Conservation (phyloP, 1,140 invertebrate species). For the Tetragonula clypearis region DNA sequence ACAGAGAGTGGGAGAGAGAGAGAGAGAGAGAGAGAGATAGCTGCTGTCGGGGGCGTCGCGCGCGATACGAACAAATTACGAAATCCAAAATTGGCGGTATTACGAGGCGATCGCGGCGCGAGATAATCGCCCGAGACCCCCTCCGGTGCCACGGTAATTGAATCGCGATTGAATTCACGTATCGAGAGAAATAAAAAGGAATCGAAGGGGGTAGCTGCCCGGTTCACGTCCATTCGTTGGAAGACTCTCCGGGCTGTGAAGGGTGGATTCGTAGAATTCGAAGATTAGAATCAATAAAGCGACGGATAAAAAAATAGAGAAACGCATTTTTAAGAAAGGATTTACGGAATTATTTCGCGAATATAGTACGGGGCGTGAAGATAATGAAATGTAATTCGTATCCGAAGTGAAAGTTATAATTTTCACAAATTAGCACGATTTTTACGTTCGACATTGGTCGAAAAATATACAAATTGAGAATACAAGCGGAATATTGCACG, state of each 20-base stretch:
- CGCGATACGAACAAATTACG: slow-evolving; percentile 56
- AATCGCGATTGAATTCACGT: slow-evolving; percentile 13
- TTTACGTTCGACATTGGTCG: too few species aligned
- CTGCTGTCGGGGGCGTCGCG: slow-evolving; percentile 5
- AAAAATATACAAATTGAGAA: too few species aligned
- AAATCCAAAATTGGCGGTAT: slow-evolving; percentile 62
- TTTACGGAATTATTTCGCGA: too few species aligned
- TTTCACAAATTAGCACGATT: too few species aligned
- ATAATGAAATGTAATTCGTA: too few species aligned
- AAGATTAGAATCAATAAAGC: neutral
- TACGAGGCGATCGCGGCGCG: slow-evolving; percentile 34
- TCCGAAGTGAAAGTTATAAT: too few species aligned
- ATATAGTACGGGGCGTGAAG: too few species aligned
- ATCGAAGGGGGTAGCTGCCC: neutral
- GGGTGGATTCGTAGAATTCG: neutral
- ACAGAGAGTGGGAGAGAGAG: neutral
- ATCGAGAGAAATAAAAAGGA: neutral
- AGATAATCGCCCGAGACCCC: slow-evolving; percentile 30
- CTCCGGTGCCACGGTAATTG: slow-evolving; percentile 24
- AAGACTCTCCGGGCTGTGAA: neutral
- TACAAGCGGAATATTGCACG: too few species aligned
- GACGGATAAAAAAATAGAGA: neutral
- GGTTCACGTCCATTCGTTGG: neutral
- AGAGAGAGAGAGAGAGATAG: neutral
- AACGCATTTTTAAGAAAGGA: neutral